Conservation (phyloP, 2,888 invertebrate genomes). For the Chrysolina americana region DNA sequence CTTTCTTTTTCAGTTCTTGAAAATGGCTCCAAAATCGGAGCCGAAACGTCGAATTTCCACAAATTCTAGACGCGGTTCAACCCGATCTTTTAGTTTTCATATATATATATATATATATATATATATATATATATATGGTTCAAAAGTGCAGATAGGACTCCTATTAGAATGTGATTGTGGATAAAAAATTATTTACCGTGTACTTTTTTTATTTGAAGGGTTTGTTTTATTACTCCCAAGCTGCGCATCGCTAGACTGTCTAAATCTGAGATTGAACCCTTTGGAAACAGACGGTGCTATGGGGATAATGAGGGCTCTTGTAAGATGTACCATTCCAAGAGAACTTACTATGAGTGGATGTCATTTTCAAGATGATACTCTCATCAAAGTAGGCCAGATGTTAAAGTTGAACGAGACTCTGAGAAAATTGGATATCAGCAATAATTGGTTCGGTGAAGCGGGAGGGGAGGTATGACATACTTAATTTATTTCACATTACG, state of each 20-base stretch:
- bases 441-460: conserved; percentile 74
- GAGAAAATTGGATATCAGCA: conserved; percentile 73
- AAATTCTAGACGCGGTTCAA: too few relatives aligned
- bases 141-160: too few relatives aligned
- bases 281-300: conserved; percentile 75
- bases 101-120: too few relatives aligned
- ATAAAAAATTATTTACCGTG: neutral
- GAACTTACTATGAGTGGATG: conserved; percentile 74
- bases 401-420: conserved; percentile 73
- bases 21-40: too few relatives aligned
- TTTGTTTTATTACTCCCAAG: conserved; percentile 60
- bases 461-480: conserved; percentile 66
- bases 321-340: conserved; percentile 72
- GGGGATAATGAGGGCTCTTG: conserved; percentile 74
- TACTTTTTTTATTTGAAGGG: conserved; percentile 20
- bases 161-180: too few relatives aligned
- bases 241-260: conserved; percentile 59
- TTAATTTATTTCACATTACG: too few relatives aligned
- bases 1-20: too few relatives aligned
- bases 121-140: too few relatives aligned
- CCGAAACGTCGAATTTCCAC: too few relatives aligned
- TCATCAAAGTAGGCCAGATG: conserved; percentile 72
- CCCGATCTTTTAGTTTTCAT: too few relatives aligned
- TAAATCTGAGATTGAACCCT: conserved; percentile 76
- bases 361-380: conserved; percentile 72